Base-by-base conservation (phyloP, 1,140 invertebrate species). In the Panagrolaimus sp. region DNA sequence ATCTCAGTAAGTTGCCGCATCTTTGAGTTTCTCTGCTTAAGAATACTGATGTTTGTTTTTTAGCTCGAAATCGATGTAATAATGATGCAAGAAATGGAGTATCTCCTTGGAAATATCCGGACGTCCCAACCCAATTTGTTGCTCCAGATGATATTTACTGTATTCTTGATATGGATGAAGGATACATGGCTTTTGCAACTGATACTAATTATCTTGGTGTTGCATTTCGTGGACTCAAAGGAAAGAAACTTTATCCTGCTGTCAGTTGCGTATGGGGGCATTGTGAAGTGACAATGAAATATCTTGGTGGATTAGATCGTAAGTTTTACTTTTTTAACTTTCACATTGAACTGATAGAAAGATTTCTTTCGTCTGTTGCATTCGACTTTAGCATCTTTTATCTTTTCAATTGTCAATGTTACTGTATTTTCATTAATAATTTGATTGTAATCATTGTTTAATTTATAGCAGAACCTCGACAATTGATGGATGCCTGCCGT, bases 231-330 rank as follows among this genome's bases (percentile, higher is more conserved):
- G 93, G 93, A 62, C 88, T 98, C 46, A 93, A 95, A 86, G 95
- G 94, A 69, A 92, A 93, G 84, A 97, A 94, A 86, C 87, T 98
- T 43, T 94, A 96, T 86, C 95, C 96, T 65, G 94, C 98, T 78
- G 94, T 98, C 58, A 96, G 93, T 76, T 95, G 96, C 55, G 96
- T 99, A 14, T 99, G 96, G 96, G 96, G 96, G 76, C 96, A 98
- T 85, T 98, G 96, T 84, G 96, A 98, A 87, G 96, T 98, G 82
- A 96, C 93, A 45, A 96, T 98, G 91, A 91, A 91, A 85, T 98
- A 98, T 85, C 91, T 98, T 78, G 94, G 94, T 73, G 94, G 95
- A 83, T 88, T 99, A 76, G 94, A 98, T 88, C 95, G 95, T 98
- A 88, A 80, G 78, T 77, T n/a, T n/a, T n/a, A n/a, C n/a, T n/a